Conservation (phyloP, 2,113 vertebrate species). For the Anas platyrhynchos region DNA sequence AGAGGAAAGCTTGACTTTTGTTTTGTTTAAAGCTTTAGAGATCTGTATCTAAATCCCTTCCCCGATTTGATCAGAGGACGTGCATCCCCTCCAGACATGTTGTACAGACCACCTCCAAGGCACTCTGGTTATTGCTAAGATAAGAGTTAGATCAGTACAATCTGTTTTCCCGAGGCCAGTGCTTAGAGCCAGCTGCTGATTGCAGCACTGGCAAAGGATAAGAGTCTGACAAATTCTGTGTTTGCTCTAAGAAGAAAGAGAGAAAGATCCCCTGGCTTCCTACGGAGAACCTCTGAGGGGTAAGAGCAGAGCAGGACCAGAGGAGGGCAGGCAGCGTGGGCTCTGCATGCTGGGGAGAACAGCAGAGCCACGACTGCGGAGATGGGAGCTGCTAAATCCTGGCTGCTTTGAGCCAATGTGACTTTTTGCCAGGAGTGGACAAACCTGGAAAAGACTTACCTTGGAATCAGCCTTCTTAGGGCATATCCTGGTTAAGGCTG, state of each 20-base stretch:
- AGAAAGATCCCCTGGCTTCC: not conserved
- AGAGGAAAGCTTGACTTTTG: not conserved
- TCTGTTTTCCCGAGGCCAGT: not conserved
- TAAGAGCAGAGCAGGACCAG: not conserved
- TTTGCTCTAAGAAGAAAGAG: not conserved
- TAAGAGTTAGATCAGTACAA: not conserved
- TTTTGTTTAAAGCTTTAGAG: not conserved
- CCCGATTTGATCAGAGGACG: not conserved
- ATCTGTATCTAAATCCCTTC: not conserved
- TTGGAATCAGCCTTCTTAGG: not conserved
- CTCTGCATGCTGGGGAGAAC: not conserved
- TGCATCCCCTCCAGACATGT: not conserved
- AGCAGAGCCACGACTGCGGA: not conserved
- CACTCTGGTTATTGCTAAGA: not conserved
- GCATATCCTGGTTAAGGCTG: not conserved
- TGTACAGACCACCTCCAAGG: not conserved
- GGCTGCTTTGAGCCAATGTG: not conserved
- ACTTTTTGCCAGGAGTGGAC: not conserved
- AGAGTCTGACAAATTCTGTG: not conserved
- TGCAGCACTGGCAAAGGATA: not conserved
- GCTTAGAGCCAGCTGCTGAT: not conserved
- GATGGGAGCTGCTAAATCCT: not conserved
- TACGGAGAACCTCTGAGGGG: rapidly evolving
- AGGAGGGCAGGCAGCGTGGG: not conserved
- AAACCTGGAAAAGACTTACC: not conserved